Evolutionary conservation across 2,113 vertebrate genomes (phyloP), one percentile per base, ranked within the genome.

Genomic region (Galemys pyrenaicus): DNA sequence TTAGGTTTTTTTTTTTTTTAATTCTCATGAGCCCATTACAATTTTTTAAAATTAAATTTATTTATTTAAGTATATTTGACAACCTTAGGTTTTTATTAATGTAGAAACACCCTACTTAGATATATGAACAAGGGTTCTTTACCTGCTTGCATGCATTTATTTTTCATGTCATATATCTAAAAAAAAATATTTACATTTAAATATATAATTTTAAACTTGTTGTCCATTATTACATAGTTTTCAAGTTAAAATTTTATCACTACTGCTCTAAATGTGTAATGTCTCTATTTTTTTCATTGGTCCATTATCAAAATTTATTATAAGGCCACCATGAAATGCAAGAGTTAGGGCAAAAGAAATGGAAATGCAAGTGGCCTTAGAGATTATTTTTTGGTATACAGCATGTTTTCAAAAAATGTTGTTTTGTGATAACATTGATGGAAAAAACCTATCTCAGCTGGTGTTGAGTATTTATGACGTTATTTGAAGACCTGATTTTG

Each of bases 181-280:
- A 86, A 60, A 93, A 51, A 65, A 67, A 46, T 83, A 32, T 54
- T 67, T 89, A n/a, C 6, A 51, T 77, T 84, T 67, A 68, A 91
- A 74, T 67, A 67, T 30, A 58, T 56, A 85, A 46, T 26, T 78
- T 92, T 60, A 35, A 68, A 46, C 60, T 13, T 68, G 6, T 80
- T 89, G 20, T 41, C 62, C 62, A 89, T 79, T 77, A 84, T 24
- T 9, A 65, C 24, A 65, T 64, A 82, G 58, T 83, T 62, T 65
- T 67, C 58, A 92, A 92, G 35, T 56, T 75, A 75, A 65, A 60
- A n/a, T 94, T 49, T 84, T 77, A 60, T 83, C 19, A 70, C n/a
- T 60, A 68, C 22, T 89, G 54, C 20, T 75, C 15, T 85, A 60
- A 85, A 24, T 94, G 54, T 79, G 1, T 90, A 90, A 62, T 70